Evolutionary conservation across 2,888 invertebrate genomes (phyloP).

Genomic region (Azorinus chamasolen): DNA sequence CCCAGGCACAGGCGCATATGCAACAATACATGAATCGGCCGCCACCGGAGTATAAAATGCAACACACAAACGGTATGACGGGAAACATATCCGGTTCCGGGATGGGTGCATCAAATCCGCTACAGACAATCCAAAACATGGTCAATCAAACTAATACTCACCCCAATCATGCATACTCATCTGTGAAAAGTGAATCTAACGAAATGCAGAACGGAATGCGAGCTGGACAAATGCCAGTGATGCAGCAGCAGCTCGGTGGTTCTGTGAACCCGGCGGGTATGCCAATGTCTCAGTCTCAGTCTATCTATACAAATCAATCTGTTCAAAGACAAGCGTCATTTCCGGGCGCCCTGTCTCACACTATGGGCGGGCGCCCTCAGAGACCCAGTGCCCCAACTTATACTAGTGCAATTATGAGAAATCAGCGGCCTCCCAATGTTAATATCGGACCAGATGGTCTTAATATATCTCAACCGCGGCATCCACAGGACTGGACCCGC

Average conservation of each 20-base stretch:
- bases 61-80: conserved; percentile 66
- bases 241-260: conserved; percentile 64
- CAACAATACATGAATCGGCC: conserved; percentile 88
- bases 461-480: conserved; percentile 86
- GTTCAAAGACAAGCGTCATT: conserved; percentile 74
- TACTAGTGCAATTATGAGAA: conserved; percentile 84
- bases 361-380: conserved; percentile 57
- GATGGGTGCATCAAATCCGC: conserved; percentile 76
- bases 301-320: conserved; percentile 64
- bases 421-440: conserved; percentile 89
- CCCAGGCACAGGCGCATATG: conserved; percentile 80
- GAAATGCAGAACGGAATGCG: conserved; percentile 75
- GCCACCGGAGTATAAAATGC: conserved; percentile 93
- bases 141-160: conserved; percentile 88
- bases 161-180: conserved; percentile 69
- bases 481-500: conserved; percentile 87
- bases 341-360: conserved; percentile 65
- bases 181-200: conserved; percentile 77
- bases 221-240: conserved; percentile 76
- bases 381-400: conserved; percentile 72
- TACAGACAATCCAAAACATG: conserved; percentile 86
- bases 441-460: conserved; percentile 88
- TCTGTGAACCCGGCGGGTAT: conserved; percentile 34
- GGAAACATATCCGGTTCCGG: conserved; percentile 46
- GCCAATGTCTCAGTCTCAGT: conserved; percentile 57